Conservation (phyloP, 2,888 invertebrate species). For the Andricus curvator region DNA sequence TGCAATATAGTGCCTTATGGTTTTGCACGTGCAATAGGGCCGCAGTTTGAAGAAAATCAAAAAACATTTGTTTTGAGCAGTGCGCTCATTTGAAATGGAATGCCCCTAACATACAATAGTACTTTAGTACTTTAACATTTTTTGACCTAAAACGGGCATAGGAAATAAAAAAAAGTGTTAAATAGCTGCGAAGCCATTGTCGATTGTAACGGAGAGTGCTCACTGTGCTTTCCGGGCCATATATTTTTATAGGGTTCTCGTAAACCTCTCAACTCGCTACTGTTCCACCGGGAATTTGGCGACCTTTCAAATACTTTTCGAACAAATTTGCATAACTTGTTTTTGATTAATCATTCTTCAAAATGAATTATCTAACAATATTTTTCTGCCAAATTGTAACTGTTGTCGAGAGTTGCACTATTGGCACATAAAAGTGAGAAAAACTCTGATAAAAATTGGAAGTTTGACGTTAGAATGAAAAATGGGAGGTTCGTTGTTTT, state of each 20-base stretch:
- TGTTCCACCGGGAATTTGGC: constrained; percentile 26
- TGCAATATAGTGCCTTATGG: too few species aligned
- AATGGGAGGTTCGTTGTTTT: constrained; percentile 4
- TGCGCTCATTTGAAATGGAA: too few species aligned
- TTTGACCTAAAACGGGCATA: background rate
- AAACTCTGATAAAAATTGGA: constrained; percentile 28
- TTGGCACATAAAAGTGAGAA: background rate
- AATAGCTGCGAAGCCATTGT: constrained; percentile 7
- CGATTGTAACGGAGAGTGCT: constrained; percentile 25
- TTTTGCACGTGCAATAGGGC: too few species aligned
- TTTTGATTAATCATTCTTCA: background rate
- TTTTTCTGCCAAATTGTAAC: background rate
- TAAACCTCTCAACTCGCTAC: constrained; percentile 23
- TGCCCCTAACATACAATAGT: background rate
- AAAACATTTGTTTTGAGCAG: too few species aligned
- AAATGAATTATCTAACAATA: background rate
- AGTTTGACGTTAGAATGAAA: constrained; percentile 4
- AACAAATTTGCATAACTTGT: constrained; percentile 18
- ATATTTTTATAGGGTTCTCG: constrained; percentile 34
- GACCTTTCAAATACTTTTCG: constrained; percentile 30
- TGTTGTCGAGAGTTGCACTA: background rate
- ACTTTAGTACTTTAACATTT: background rate
- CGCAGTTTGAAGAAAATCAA: too few species aligned
- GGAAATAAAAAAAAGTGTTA: background rate
- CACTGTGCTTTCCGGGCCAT: constrained; percentile 16